Evolutionary conservation across 1,140 invertebrate species (phyloP).

Genomic region (Ridgeia piscesae): DNA sequence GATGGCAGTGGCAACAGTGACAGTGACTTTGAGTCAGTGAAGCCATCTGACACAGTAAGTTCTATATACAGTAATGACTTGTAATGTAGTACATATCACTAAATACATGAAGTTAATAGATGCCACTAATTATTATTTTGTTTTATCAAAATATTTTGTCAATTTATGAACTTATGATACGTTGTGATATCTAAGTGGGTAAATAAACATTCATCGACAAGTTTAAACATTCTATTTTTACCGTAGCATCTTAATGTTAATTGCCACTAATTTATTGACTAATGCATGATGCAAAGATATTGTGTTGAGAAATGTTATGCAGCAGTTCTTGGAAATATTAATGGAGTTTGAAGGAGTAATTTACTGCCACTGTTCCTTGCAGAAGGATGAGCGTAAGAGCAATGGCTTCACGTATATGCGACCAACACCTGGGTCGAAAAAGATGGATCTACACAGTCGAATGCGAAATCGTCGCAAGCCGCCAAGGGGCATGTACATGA

Average conservation of each 20-base stretch:
- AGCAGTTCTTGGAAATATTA: neutral
- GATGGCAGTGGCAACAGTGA: conserved; percentile 25
- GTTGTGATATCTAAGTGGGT: neutral
- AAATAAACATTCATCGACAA: too few relatives aligned
- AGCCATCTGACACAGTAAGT: neutral
- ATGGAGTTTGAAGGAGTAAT: neutral
- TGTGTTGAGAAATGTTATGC: neutral
- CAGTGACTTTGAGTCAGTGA: conserved; percentile 17
- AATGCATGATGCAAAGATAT: neutral
- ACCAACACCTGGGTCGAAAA: conserved; percentile 1
- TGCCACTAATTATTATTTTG: too few relatives aligned
- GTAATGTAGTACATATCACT: too few relatives aligned
- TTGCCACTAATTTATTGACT: too few relatives aligned
- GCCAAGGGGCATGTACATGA: conserved; percentile 94
- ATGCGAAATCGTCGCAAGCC: conserved; percentile 81
- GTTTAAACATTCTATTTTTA: too few relatives aligned
- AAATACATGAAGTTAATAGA: too few relatives aligned
- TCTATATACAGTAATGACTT: too few relatives aligned
- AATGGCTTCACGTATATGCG: conserved; percentile 12
- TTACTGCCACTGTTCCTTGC: neutral
- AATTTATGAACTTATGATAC: neutral
- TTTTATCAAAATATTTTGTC: too few relatives aligned
- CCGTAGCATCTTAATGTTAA: too few relatives aligned
- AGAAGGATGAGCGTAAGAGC: conserved; percentile 23
- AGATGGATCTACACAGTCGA: conserved; percentile 13